phyloP scores from a whole-genome alignment of 2,113 vertebrate genomes.

The Charina bottae region DNA sequence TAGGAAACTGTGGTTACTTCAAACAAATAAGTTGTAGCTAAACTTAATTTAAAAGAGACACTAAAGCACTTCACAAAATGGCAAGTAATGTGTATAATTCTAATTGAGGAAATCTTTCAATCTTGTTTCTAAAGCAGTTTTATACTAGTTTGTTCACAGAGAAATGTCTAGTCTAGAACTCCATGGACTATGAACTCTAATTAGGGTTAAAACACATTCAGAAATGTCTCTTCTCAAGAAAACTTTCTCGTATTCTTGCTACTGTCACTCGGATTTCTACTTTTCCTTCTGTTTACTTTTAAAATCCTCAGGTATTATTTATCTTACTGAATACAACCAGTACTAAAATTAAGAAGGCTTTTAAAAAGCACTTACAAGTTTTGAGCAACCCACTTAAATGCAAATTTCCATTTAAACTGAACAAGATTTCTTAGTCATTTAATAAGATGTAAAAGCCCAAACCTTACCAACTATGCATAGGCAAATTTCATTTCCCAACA shows the following conservation, averaged over 20 bases:
- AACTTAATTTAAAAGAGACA: not conserved
- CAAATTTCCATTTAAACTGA: not conserved
- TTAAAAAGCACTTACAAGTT: not conserved
- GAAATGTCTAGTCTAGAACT: not conserved
- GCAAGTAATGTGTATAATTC: not conserved
- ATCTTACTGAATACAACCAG: not conserved
- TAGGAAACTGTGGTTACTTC: conserved; percentile 1
- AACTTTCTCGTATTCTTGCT: not conserved
- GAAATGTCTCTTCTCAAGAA: not conserved
- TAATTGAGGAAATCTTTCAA: not conserved
- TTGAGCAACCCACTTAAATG: not conserved
- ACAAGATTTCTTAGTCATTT: not conserved
- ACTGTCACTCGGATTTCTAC: not conserved
- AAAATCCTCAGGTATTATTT: not conserved
- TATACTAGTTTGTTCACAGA: not conserved
- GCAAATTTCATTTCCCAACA: conserved; percentile 99
- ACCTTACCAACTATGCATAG: conserved; percentile 99
- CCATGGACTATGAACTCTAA: not conserved
- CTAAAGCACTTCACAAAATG: not conserved
- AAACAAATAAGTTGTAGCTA: not conserved
- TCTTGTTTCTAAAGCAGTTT: not conserved
- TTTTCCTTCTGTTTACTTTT: conserved; percentile 2
- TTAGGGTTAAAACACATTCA: not conserved
- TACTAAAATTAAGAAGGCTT: not conserved
- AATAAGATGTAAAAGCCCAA: conserved; percentile 18